phyloP scores from a whole-genome alignment of 2,113 vertebrate species.

The Regulus satrapa region DNA sequence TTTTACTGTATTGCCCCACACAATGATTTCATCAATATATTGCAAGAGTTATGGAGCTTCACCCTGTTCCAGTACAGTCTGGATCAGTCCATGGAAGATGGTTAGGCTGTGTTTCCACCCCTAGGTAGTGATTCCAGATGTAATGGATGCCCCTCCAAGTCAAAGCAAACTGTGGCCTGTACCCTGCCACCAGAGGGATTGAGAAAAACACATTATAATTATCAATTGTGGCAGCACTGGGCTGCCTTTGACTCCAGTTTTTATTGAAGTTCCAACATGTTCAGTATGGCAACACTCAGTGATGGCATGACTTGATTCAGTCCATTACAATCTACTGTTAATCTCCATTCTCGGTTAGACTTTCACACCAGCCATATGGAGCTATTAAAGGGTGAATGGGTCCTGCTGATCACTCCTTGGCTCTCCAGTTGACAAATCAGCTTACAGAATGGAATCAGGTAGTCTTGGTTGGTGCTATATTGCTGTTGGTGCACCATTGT shows the following conservation, averaged over 20 bases:
- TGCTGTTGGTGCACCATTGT: neutral
- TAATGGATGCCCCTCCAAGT: neutral
- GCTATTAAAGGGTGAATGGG: neutral
- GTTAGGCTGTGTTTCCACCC: neutral
- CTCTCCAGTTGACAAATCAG: neutral
- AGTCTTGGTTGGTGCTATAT: neutral
- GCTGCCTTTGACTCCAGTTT: neutral
- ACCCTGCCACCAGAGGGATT: neutral
- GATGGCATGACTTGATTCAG: neutral
- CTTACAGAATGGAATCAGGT: neutral
- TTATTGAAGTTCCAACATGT: neutral
- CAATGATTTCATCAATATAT: neutral
- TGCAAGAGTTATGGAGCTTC: neutral
- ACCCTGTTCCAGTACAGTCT: neutral
- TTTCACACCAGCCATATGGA: neutral
- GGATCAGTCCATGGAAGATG: neutral
- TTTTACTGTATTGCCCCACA: neutral
- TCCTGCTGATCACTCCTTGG: neutral
- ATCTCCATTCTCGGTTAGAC: neutral
- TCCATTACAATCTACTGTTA: neutral
- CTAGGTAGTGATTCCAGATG: neutral
- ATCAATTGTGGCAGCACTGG: neutral
- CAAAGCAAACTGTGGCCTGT: neutral
- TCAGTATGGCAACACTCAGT: neutral
- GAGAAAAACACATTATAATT: neutral